A percentile compares a stretch with the other conserved stretches of the same genome.
These are phyloP conservation scores for Otis tarda DNA, from an alignment of 2,113 vertebrate genomes.

Conservation along the genomic window DNA sequence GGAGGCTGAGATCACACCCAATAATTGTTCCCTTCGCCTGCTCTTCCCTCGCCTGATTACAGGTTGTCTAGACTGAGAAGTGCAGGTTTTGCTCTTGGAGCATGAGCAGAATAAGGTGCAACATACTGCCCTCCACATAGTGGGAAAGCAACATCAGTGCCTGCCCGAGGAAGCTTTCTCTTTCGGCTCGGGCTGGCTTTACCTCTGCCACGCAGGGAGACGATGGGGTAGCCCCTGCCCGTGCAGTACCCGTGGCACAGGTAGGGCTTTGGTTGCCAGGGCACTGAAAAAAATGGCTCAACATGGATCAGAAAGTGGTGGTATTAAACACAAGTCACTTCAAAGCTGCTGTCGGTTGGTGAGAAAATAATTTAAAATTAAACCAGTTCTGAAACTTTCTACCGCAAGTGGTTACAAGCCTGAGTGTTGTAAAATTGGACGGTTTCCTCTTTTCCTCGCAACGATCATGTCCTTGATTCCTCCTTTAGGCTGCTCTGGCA, in stretches of 20 bases:
- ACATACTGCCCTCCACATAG: fast-evolving
- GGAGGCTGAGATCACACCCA: slow-evolving; percentile 23
- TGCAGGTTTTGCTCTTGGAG: slow-evolving; percentile 29
- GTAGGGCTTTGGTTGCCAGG: not conserved
- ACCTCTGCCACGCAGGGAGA: not conserved
- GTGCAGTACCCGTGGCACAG: not conserved
- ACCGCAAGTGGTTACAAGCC: slow-evolving; percentile 25
- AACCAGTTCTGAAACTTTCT: slow-evolving; percentile 30
- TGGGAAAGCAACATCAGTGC: not conserved
- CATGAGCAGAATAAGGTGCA: not conserved
- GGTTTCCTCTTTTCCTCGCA: slow-evolving; percentile 62
- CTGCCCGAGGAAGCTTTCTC: not conserved
- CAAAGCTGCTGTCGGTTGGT: not conserved
- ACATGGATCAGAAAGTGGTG: not conserved
- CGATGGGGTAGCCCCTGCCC: not conserved
- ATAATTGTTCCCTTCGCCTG: not conserved
- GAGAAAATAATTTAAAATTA: slow-evolving; percentile 47
- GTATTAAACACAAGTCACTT: not conserved
- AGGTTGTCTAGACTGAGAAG: slow-evolving; percentile 55
- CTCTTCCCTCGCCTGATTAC: slow-evolving; percentile 8
- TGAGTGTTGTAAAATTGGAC: slow-evolving; percentile 57
- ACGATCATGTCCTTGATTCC: slow-evolving; percentile 47
- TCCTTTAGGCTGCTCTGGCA: slow-evolving; percentile 63
- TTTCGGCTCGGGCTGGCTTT: not conserved
- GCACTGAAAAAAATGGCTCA: not conserved